Evolutionary conservation across 1,140 invertebrate species (phyloP), one percentile per base, ranked within the genome.

Genomic region (Drosophila orosa): DNA sequence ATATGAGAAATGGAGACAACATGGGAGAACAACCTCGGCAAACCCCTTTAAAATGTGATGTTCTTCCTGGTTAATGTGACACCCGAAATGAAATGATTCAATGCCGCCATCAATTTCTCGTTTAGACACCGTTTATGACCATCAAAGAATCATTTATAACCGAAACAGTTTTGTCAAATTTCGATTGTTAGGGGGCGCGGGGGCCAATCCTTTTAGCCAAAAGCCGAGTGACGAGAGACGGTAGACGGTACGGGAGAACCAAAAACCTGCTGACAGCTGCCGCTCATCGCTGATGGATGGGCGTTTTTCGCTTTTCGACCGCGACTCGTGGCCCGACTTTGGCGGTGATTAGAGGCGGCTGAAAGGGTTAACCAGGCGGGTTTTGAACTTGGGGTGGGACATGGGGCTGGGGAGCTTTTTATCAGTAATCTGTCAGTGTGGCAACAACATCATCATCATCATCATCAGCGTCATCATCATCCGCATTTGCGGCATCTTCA

Each of bases 401-500:
- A 1, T 35, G 15, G 33, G 29, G 42, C 35, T 15, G 68, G 58
- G 25, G 54, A 40, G 54, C 31, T 67, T 50, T 73, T 86, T 86
- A 86, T 86, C 83, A 89, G 83, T 67, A 86, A 87, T 86, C 83
- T 86, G 84, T 87, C 79, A 79, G 75, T 67, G 74, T 71, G 78
- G 65, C 77, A 80, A 68, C 67, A 78, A 48, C 71, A 82, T 48
- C 80, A 85, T 29, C 74, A 67, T 47, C 29, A 31, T 31, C 29
- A 10, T 31, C 29, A 8, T 29, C 42, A 44, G 27, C 71, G 60
- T 37, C 71, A 63, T 44, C 77, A 42, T 24, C 73, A 48, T 42
- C 60, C 55, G 60, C 24, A 58, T 42, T 59, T 24, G 71, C 83
- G 83, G 75, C 76, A 58, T 69, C 84, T 74, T 89, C 84, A 87